A percentile compares a stretch with the other conserved stretches of the same genome.
Evolutionary conservation across 2,888 invertebrate species (phyloP).

Genomic region (Leptinotarsa peninsularis): DNA sequence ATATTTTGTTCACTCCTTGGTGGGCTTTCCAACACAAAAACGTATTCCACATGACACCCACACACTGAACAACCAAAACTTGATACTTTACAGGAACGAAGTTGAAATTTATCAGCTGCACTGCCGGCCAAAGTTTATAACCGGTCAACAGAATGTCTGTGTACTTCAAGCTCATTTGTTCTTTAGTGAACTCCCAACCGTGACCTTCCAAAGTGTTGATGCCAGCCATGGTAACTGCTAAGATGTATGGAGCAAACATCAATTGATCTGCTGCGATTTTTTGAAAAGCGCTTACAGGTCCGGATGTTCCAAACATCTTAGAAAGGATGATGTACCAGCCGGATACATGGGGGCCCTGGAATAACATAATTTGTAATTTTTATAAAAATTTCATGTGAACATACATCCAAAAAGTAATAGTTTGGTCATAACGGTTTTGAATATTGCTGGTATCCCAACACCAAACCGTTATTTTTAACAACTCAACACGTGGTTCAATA

Average conservation of each 20-base stretch:
- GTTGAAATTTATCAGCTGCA: slow-evolving; percentile 87
- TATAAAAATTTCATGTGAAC: too few species aligned
- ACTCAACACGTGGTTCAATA: too few species aligned
- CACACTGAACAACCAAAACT: slow-evolving; percentile 79
- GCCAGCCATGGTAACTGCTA: slow-evolving; percentile 70
- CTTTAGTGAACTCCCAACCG: slow-evolving; percentile 67
- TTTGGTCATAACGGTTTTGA: too few species aligned
- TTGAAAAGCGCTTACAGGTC: slow-evolving; percentile 64
- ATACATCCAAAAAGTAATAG: too few species aligned
- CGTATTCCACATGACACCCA: slow-evolving; percentile 89
- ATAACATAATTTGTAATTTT: neutral
- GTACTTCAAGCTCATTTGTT: slow-evolving; percentile 72
- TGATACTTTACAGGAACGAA: slow-evolving; percentile 86
- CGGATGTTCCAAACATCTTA: slow-evolving; percentile 40
- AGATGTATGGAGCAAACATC: slow-evolving; percentile 78
- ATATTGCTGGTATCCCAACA: too few species aligned
- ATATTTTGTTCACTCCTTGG: slow-evolving; percentile 18
- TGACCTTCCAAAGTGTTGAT: slow-evolving; percentile 74
- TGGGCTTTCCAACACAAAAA: slow-evolving; percentile 81
- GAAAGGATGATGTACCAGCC: slow-evolving; percentile 76
- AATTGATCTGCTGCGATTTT: slow-evolving; percentile 81
- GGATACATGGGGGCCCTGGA: slow-evolving; percentile 74
- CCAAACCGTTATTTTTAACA: too few species aligned
- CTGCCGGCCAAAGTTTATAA: slow-evolving; percentile 86
- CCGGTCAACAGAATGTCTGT: slow-evolving; percentile 74